Conservation (phyloP, 2,113 vertebrate species). For the Petroica traversi region DNA sequence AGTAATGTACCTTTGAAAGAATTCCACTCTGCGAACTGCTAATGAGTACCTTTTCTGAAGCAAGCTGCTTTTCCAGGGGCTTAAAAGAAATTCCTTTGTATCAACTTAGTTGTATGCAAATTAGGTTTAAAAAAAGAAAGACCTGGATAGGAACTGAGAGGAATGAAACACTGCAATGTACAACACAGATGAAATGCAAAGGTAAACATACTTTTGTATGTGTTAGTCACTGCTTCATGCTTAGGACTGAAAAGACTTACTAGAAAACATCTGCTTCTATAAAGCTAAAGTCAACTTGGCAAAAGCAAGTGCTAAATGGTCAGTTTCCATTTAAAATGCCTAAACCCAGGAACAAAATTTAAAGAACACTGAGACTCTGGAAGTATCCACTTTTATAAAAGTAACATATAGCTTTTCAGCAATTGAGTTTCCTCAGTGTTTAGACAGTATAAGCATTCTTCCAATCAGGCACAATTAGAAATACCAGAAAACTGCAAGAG, state of each 20-base stretch:
- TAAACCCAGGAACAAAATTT: constrained; percentile 26
- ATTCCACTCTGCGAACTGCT: constrained; percentile 4
- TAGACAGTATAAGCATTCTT: background rate
- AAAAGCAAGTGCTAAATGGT: constrained; percentile 12
- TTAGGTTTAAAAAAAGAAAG: constrained; percentile 27
- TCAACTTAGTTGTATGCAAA: constrained; percentile 44
- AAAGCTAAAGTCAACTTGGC: constrained; percentile 29
- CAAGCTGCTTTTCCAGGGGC: constrained; percentile 41
- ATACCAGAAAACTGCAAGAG: constrained; percentile 16
- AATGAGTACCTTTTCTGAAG: constrained; percentile 55
- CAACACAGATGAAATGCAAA: background rate
- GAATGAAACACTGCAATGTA: background rate
- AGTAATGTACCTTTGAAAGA: constrained; percentile 30
- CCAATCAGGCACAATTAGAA: constrained; percentile 21
- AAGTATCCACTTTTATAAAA: background rate
- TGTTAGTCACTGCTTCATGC: background rate
- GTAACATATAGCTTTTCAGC: background rate
- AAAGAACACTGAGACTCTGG: background rate
- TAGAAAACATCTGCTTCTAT: constrained; percentile 49
- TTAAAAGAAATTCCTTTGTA: constrained; percentile 51
- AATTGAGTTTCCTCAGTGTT: background rate
- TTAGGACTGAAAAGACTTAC: constrained; percentile 2
- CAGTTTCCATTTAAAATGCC: constrained; percentile 42
- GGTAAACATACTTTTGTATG: constrained; percentile 35
- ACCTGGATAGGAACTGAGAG: background rate